phyloP scores from a whole-genome alignment of 2,113 vertebrate species.

The Vicugna pacos region DNA sequence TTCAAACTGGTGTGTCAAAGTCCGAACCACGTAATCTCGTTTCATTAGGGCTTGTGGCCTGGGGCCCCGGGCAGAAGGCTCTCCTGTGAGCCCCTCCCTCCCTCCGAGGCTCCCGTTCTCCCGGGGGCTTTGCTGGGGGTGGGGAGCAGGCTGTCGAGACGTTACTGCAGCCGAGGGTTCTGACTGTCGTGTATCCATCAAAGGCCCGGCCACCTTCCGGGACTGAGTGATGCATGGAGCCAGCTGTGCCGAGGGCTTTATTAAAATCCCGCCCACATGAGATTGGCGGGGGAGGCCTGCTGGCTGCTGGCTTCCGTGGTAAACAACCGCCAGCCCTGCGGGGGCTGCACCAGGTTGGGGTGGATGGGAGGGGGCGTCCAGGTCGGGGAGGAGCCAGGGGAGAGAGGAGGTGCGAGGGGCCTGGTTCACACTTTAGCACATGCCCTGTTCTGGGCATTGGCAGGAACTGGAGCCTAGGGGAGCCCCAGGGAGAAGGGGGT shows the following conservation, averaged over 20 bases:
- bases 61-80: neutral
- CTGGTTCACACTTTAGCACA: neutral
- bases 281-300: slow-evolving; percentile 51
- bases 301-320: neutral
- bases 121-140: too few relatives aligned
- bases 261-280: slow-evolving; percentile 63
- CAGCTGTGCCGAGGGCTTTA: slow-evolving; percentile 71
- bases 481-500: neutral
- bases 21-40: neutral
- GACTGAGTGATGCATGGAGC: slow-evolving; percentile 70
- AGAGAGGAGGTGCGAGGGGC: too few relatives aligned
- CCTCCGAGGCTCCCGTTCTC: fast-evolving
- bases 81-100: neutral
- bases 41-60: neutral
- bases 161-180: slow-evolving; percentile 76
- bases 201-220: slow-evolving; percentile 76
- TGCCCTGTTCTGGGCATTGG: neutral
- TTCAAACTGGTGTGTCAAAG: neutral
- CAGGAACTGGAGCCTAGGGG: neutral
- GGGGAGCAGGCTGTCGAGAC: slow-evolving; percentile 13
- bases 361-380: fast-evolving
- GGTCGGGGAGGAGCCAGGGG: too few relatives aligned
- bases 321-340: neutral
- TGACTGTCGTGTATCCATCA: slow-evolving; percentile 76
- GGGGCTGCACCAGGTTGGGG: neutral